Evolutionary conservation across 2,888 invertebrate genomes (phyloP), one percentile per base, ranked within the genome.

Genomic region (Lycophotia porphyrea): DNA sequence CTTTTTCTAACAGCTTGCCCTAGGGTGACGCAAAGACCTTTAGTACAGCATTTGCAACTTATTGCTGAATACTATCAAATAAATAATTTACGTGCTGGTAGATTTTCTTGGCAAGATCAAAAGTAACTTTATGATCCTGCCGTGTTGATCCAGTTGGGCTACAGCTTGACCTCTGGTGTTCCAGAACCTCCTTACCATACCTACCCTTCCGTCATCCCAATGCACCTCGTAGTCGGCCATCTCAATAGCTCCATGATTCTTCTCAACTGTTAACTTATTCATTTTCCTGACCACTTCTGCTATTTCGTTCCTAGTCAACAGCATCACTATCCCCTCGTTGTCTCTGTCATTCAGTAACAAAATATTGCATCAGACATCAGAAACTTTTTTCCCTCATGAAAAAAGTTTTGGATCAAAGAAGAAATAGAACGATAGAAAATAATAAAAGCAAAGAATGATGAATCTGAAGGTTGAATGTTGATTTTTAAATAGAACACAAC

Each of bases 291-390:
- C 83, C 4, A 92, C 36, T 11, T 81, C 70, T 15, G 79, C 82
- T 47, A 92, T 70, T 73, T 84, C 87, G 15, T 77, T 75, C 1
- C 66, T 71, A 4, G 89, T 88, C 21, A 81, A 42, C 69, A 89
- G 88, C 39, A 92, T 92, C 67, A 93, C n/a, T 24, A 71, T 72
- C 36, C 88, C 80, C 81, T 94, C 93, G 1, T 87, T 71, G 18
- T 80, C 27, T 39, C 94, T 94, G 70, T 39, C 78, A 44, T 72
- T n/a, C 18, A 68, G 15, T 9, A 36, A 66, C 8, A 65, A 64
- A 75, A 49, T 8, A 18, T 9, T 88, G 5, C 13, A 27, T 27
- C 15, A 18, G 15, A 55, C n/a, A 55, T 55, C 2, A 18, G 11
- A n/a, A n/a, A n/a, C n/a, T n/a, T n/a, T n/a, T n/a, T n/a, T n/a